A percentile compares a stretch with the other conserved stretches of the same genome.
Evolutionary conservation across 2,888 invertebrate genomes (phyloP).

Genomic region (Lasioglossum lativentre): DNA sequence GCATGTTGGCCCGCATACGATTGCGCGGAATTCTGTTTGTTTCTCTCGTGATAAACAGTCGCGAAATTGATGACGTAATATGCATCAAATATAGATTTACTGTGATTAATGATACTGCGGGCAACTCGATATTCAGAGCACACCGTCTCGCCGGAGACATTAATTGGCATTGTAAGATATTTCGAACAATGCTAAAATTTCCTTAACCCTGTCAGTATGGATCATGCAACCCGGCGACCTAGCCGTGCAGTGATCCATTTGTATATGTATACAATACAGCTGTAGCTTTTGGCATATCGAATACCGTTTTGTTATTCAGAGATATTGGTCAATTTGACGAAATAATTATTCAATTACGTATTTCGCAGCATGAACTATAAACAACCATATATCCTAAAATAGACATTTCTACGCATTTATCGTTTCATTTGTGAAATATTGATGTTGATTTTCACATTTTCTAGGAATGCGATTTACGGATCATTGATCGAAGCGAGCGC

Average conservation of each 20-base stretch:
- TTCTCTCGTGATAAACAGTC: background rate
- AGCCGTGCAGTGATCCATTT: background rate
- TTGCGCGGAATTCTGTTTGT: background rate
- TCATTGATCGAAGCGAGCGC: background rate
- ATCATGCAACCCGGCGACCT: background rate
- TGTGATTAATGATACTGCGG: conserved; percentile 5
- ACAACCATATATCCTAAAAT: background rate
- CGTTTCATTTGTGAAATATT: background rate
- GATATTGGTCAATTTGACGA: background rate
- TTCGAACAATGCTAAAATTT: background rate
- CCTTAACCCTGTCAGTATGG: background rate
- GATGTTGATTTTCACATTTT: background rate
- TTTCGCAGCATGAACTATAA: too few species aligned
- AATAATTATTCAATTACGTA: background rate
- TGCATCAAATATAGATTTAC: background rate
- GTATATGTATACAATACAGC: background rate
- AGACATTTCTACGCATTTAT: background rate
- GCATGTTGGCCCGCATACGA: background rate
- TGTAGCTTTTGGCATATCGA: background rate
- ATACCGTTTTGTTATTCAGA: background rate
- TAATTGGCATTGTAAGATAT: background rate
- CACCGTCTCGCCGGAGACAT: background rate
- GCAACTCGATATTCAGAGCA: background rate
- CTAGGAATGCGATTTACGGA: background rate
- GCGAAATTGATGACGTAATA: background rate